phyloP scores from a whole-genome alignment of 2,113 vertebrate genomes.

The Oxyura jamaicensis region DNA sequence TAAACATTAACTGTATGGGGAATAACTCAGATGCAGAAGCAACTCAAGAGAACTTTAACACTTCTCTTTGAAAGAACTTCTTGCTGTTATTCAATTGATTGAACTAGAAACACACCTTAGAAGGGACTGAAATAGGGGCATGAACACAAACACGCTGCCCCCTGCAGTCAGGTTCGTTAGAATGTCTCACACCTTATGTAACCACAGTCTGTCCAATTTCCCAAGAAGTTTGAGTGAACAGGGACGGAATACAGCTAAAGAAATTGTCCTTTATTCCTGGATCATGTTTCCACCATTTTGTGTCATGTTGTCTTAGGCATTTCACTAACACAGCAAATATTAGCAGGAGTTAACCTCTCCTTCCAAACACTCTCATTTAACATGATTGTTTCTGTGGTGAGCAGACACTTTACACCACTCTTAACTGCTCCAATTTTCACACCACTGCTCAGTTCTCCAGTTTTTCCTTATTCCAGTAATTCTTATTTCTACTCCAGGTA shows the following conservation, averaged over 20 bases:
- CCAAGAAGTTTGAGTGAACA: background rate
- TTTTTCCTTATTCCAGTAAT: background rate
- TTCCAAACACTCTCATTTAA: background rate
- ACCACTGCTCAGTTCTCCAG: background rate
- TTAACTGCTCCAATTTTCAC: background rate
- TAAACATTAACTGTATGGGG: background rate
- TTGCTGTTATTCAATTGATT: background rate
- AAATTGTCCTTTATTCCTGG: background rate
- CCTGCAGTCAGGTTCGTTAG: background rate
- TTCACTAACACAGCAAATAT: background rate
- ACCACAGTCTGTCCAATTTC: background rate
- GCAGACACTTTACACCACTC: background rate
- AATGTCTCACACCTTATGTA: background rate
- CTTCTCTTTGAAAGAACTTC: background rate
- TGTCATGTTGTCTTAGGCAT: accelerated
- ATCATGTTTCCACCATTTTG: background rate
- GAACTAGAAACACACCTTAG: background rate
- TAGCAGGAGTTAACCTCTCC: background rate
- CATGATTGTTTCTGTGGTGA: background rate
- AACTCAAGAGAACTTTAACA: background rate
- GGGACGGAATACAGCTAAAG: background rate
- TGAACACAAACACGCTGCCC: background rate
- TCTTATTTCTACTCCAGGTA: background rate
- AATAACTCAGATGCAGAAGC: background rate
- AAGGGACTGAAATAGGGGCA: background rate